phyloP scores from a whole-genome alignment of 92 coral and sea anemone species.

The Palythoa grandiflora region DNA sequence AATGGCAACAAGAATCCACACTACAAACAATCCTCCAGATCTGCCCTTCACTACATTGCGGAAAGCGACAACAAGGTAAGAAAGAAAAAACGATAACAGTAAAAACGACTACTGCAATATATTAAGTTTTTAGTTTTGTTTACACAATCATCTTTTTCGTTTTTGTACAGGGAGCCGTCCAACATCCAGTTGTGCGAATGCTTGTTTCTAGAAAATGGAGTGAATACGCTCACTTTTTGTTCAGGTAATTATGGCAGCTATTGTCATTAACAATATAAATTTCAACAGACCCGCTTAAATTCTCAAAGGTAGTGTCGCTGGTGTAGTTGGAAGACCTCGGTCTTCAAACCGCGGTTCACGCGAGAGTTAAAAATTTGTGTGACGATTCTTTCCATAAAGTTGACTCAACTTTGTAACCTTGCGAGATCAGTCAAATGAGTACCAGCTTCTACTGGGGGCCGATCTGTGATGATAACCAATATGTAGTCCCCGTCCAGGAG shows the following conservation, averaged over 20 bases:
- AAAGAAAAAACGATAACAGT: not conserved
- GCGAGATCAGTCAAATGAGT: too few species aligned
- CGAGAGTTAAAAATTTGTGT: too few species aligned
- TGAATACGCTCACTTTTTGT: slow-evolving; percentile 87
- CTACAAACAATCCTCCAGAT: slow-evolving; percentile 75
- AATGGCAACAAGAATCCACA: slow-evolving; percentile 58
- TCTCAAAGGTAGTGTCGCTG: not conserved
- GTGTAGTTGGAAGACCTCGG: not conserved
- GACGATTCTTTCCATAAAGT: too few species aligned
- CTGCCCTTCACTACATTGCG: slow-evolving; percentile 82
- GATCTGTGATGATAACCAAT: too few species aligned
- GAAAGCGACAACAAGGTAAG: slow-evolving; percentile 87
- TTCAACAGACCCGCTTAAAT: not conserved
- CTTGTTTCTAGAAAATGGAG: slow-evolving; percentile 87
- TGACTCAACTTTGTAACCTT: too few species aligned
- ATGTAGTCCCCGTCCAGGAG: too few species aligned
- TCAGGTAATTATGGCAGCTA: slow-evolving; percentile 58
- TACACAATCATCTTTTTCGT: not conserved
- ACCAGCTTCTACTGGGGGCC: too few species aligned
- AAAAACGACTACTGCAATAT: not conserved
- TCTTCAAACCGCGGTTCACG: too few species aligned
- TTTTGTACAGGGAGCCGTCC: slow-evolving; percentile 82
- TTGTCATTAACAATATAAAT: not conserved
- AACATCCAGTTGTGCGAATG: slow-evolving; percentile 95
- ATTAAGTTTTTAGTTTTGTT: not conserved